These are phyloP conservation scores for Embiotoca jacksoni DNA, from an alignment of 2,113 vertebrate genomes.

Conservation along the genomic window DNA sequence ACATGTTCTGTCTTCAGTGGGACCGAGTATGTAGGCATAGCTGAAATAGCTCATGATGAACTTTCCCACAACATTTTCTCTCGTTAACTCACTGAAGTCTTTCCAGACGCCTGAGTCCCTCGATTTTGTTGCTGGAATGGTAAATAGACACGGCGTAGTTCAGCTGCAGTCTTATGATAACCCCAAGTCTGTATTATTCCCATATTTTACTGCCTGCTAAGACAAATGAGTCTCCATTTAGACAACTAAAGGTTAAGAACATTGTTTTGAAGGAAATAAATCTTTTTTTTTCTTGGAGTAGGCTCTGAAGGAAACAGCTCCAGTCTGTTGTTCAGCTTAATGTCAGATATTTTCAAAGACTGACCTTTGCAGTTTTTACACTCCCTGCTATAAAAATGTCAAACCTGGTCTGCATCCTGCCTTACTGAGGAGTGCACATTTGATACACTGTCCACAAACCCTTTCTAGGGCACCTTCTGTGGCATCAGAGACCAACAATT, in stretches of 20 bases:
- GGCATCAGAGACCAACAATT: slow-evolving; percentile 43
- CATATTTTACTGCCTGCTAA: slow-evolving; percentile 39
- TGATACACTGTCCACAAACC: slow-evolving; percentile 10
- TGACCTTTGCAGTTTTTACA: slow-evolving; percentile 74
- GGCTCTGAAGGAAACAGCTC: slow-evolving; percentile 50
- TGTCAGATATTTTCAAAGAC: slow-evolving; percentile 63
- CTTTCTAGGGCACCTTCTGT: slow-evolving; percentile 50
- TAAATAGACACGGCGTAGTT: slow-evolving; percentile 69
- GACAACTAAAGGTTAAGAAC: slow-evolving; percentile 66
- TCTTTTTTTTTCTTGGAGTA: slow-evolving; percentile 5
- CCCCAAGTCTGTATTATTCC: slow-evolving; percentile 46
- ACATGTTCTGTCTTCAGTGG: slow-evolving; percentile 75
- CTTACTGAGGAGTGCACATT: slow-evolving; percentile 30
- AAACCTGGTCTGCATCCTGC: slow-evolving; percentile 51
- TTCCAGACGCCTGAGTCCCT: slow-evolving; percentile 56
- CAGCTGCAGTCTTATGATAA: slow-evolving; percentile 59
- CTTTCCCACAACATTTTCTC: slow-evolving; percentile 85
- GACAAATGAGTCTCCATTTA: slow-evolving; percentile 57
- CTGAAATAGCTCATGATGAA: slow-evolving; percentile 83
- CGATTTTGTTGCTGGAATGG: slow-evolving; percentile 57
- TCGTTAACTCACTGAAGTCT: slow-evolving; percentile 62
- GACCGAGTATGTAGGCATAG: slow-evolving; percentile 78
- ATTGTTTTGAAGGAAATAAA: slow-evolving; percentile 65
- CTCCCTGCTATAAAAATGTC: slow-evolving; percentile 72
- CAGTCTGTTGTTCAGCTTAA: slow-evolving; percentile 57